phyloP scores from a whole-genome alignment of 2,113 vertebrate genomes.

The Larimichthys polyactis region DNA sequence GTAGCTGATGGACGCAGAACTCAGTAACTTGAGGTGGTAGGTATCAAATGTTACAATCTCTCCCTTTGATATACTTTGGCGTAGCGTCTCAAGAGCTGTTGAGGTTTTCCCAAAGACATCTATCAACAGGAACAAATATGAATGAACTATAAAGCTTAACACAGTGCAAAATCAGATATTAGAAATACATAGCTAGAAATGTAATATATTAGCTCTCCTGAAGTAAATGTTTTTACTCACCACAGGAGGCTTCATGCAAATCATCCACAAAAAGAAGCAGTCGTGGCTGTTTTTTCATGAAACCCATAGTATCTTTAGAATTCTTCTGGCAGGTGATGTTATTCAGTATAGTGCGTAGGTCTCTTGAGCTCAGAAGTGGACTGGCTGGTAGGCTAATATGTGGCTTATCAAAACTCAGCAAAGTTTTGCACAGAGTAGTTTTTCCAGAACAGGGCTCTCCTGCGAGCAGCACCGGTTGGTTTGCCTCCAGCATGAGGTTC shows the following conservation, averaged over 20 bases:
- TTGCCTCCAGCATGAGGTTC: constrained; percentile 80
- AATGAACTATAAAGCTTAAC: neutral
- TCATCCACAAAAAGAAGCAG: constrained; percentile 88
- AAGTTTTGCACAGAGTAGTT: constrained; percentile 81
- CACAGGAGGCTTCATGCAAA: constrained; percentile 84
- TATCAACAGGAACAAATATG: constrained; percentile 56
- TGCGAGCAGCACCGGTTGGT: constrained; percentile 84
- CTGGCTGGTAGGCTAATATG: constrained; percentile 71
- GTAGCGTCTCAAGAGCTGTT: constrained; percentile 85
- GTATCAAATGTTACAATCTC: constrained; percentile 69
- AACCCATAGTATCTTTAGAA: neutral
- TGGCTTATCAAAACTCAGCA: constrained; percentile 76
- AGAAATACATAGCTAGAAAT: neutral
- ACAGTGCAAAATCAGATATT: neutral
- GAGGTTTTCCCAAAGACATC: constrained; percentile 79
- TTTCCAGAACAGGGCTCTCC: constrained; percentile 88
- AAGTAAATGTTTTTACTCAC: constrained; percentile 76
- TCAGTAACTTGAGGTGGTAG: constrained; percentile 75
- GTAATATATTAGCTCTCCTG: fast-evolving
- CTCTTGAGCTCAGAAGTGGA: constrained; percentile 66
- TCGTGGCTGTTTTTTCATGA: constrained; percentile 37
- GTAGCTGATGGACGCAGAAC: constrained; percentile 77
- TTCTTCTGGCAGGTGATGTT: constrained; percentile 47
- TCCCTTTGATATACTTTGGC: constrained; percentile 84
- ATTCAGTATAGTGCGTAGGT: constrained; percentile 79